Percentiles rank a stretch among this genome's conserved stretches.
Evolutionary conservation across 2,797 vertebrate genomes (phyloP).

Genomic region (Melanotaenia pygmaea): DNA sequence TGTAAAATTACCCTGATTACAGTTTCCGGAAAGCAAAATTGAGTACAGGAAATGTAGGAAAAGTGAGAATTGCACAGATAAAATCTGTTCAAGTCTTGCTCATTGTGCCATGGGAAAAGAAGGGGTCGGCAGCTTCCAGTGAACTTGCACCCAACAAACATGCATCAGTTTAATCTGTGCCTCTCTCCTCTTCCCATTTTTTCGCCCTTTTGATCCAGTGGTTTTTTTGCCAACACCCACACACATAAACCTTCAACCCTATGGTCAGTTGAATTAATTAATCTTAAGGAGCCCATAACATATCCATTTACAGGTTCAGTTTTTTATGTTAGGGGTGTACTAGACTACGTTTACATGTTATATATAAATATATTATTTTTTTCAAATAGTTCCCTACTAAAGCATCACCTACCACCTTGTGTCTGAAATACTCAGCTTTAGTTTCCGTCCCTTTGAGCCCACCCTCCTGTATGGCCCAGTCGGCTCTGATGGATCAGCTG

Average conservation of each 20-base stretch:
- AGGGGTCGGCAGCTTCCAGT: conserved; percentile 50
- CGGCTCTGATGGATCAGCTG: too few relatives aligned
- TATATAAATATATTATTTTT: neutral
- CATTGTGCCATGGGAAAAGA: conserved; percentile 48
- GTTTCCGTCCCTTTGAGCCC: neutral
- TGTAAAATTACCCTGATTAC: conserved; percentile 22
- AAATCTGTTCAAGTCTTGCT: conserved; percentile 34
- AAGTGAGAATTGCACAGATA: conserved; percentile 15
- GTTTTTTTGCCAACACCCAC: conserved; percentile 17
- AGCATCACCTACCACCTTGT: neutral
- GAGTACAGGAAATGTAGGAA: conserved; percentile 38
- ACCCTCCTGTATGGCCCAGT: neutral
- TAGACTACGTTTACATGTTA: neutral
- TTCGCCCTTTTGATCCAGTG: conserved; percentile 30
- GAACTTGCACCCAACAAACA: conserved; percentile 49
- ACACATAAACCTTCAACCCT: conserved; percentile 23
- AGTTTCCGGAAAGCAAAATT: conserved; percentile 37
- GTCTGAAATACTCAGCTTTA: neutral
- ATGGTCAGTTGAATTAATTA: conserved; percentile 35
- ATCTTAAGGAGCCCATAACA: conserved; percentile 30
- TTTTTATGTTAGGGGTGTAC: neutral
- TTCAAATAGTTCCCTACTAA: neutral
- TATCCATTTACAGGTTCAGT: neutral
- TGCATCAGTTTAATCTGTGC: conserved; percentile 54
- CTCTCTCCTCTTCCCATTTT: conserved; percentile 23